Conservation (phyloP, 2,797 vertebrate genomes). For the Tokudaia muenninki region DNA sequence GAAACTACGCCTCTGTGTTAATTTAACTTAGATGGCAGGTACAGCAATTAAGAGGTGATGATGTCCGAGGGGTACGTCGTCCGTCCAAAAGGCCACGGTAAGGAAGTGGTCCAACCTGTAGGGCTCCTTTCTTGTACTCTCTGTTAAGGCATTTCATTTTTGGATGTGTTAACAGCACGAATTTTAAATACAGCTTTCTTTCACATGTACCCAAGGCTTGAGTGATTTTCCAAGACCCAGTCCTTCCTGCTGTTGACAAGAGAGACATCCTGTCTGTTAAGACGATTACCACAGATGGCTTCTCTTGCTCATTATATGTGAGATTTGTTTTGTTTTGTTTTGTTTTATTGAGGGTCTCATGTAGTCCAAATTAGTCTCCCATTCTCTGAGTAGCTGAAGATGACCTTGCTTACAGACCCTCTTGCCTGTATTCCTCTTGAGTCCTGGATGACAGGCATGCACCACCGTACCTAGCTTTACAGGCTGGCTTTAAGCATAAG, state of each 20-base stretch:
- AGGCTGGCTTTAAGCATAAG: not conserved
- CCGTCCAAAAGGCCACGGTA: not conserved
- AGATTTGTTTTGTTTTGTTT: not conserved
- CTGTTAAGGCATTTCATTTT: not conserved
- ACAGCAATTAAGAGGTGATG: not conserved
- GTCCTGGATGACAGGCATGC: not conserved
- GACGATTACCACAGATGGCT: conserved; percentile 52
- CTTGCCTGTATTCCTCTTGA: not conserved
- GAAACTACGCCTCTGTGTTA: not conserved
- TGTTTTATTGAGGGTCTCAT: not conserved
- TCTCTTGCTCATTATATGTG: not conserved
- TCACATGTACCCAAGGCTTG: conserved; percentile 46
- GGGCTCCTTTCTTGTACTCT: conserved; percentile 1
- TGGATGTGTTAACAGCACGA: conserved; percentile 44
- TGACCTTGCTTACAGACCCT: not conserved
- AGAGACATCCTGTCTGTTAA: conserved; percentile 67
- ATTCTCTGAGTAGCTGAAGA: not conserved
- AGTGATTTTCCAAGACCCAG: conserved; percentile 71
- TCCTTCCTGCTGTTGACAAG: conserved; percentile 76
- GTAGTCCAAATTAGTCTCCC: not conserved
- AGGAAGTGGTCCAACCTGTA: not conserved
- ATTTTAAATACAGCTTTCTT: conserved; percentile 57
- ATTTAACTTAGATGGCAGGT: conserved; percentile 36
- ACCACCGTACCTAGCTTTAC: not conserved
- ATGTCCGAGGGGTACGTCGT: conserved; percentile 28